Conservation (phyloP, 2,797 vertebrate species). For the Crypturellus tataupa region DNA sequence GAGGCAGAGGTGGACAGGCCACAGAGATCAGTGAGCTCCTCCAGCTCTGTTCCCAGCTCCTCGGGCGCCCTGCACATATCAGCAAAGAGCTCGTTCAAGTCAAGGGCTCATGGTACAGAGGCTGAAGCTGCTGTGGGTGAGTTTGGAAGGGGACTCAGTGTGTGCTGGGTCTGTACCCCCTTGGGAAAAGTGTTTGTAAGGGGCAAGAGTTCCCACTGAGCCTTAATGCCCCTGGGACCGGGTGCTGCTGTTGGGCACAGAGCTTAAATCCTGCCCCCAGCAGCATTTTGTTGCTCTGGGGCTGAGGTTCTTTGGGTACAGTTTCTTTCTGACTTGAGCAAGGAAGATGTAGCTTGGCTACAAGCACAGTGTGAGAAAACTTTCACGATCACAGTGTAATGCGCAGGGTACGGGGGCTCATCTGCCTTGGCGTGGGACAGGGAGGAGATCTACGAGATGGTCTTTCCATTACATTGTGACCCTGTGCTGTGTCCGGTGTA, state of each 20-base stretch:
- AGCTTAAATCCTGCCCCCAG: not conserved
- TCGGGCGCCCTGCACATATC: not conserved
- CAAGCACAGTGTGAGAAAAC: not conserved
- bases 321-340: not conserved
- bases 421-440: not conserved
- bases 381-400: fast-evolving
- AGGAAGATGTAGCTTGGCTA: not conserved
- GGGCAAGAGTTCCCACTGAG: not conserved
- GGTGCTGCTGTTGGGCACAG: not conserved
- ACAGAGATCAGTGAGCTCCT: not conserved
- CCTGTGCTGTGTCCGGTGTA: not conserved
- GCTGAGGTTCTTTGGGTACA: not conserved
- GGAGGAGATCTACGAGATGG: not conserved
- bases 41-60: not conserved
- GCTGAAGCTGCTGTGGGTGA: not conserved
- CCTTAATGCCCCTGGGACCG: no score
- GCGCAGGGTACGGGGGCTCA: not conserved
- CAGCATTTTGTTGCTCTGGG: not conserved
- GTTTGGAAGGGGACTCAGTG: fast-evolving
- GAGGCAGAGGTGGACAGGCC: not conserved
- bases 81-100: not conserved
- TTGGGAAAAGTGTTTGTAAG: not conserved
- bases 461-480: not conserved
- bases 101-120: fast-evolving
- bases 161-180: not conserved